Evolutionary conservation across 1,140 invertebrate genomes (phyloP).

Genomic region (Sinella curviseta): DNA sequence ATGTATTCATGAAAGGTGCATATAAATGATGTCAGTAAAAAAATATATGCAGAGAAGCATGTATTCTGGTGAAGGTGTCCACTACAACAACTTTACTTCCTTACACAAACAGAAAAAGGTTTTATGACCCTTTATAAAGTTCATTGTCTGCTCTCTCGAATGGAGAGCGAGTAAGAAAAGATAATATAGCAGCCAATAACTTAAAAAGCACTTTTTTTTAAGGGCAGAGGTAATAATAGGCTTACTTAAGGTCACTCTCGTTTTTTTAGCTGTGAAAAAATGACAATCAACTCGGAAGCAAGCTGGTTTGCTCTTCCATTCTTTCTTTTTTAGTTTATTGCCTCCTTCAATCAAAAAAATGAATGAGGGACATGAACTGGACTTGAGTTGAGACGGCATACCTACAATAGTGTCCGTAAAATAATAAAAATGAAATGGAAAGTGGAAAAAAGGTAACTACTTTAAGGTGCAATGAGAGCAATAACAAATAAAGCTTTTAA

Average conservation of each 20-base stretch:
- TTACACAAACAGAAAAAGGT: neutral
- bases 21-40: conserved; percentile 1
- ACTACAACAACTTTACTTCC: too few species aligned
- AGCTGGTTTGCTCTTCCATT: neutral
- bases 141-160: neutral
- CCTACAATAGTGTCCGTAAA: neutral
- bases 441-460: too few species aligned
- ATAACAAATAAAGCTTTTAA: conserved; percentile 1
- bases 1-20: neutral
- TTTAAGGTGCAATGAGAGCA: neutral
- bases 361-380: too few species aligned
- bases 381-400: too few species aligned
- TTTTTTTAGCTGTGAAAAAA: conserved; percentile 13
- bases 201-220: too few species aligned
- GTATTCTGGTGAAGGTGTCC: too few species aligned
- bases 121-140: conserved; percentile 11
- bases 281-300: neutral
- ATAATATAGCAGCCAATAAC: neutral
- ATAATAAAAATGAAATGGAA: too few species aligned
- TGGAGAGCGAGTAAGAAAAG: neutral
- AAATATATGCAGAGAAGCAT: neutral
- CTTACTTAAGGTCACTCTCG: neutral
- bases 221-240: neutral
- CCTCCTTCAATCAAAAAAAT: conserved; percentile 8
- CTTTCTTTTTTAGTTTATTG: neutral